Conservation (phyloP, 2,888 invertebrate species). For the Drosophila parthenogenetica region DNA sequence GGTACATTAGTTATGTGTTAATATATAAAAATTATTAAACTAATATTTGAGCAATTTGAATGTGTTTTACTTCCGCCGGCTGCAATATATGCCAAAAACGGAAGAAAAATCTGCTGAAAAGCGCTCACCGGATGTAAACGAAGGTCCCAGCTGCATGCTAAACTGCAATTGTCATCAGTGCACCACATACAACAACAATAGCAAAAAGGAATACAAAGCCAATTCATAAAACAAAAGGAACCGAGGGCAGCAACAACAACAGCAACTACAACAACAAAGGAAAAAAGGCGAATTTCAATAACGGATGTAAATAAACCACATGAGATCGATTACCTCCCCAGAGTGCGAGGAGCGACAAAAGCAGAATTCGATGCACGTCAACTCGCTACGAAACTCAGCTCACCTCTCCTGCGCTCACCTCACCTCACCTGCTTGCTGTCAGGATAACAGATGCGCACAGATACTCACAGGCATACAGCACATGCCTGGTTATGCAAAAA, state of each 20-base stretch:
- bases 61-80: conserved; percentile 63
- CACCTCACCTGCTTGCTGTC: conserved; percentile 58
- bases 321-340: conserved; percentile 82
- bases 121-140: conserved; percentile 77
- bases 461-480: conserved; percentile 40
- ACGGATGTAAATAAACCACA: conserved; percentile 84
- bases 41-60: conserved; percentile 46
- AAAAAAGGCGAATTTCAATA: conserved; percentile 78
- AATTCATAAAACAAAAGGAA: conserved; percentile 74
- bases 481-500: conserved; percentile 54
- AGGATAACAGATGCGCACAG: conserved; percentile 75
- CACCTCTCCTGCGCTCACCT: conserved; percentile 2
- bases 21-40: conserved; percentile 15
- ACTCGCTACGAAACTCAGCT: neutral
- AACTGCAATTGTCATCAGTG: conserved; percentile 78
- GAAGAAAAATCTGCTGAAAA: conserved; percentile 58
- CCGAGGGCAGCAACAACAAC: conserved; percentile 42
- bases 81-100: conserved; percentile 46
- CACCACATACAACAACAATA: conserved; percentile 38
- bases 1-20: neutral
- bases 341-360: conserved; percentile 53
- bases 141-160: conserved; percentile 74
- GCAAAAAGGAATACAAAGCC: conserved; percentile 60
- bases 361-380: conserved; percentile 32
- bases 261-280: conserved; percentile 49